Conservation (phyloP, 2,888 invertebrate species). For the Epirrita christyi region DNA sequence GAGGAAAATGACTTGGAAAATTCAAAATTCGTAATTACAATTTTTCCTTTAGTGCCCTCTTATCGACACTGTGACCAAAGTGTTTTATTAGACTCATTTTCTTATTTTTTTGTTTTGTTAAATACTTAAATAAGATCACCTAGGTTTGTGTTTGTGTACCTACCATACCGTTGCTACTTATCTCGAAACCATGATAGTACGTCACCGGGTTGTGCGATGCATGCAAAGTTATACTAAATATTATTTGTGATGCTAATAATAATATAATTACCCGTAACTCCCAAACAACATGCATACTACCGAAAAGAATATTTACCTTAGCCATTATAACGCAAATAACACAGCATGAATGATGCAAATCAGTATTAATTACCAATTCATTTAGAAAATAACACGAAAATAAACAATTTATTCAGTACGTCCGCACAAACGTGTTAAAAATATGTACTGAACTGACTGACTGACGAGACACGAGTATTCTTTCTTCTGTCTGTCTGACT, state of each 20-base stretch:
- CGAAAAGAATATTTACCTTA: conserved; percentile 62
- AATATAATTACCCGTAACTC: conserved; percentile 25
- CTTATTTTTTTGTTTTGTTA: neutral
- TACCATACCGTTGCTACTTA: conserved; percentile 31
- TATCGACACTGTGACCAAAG: too few relatives aligned
- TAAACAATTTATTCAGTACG: conserved; percentile 50
- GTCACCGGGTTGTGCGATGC: conserved; percentile 66
- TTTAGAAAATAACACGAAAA: conserved; percentile 63
- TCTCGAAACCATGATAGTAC: conserved; percentile 44
- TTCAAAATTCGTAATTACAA: too few relatives aligned
- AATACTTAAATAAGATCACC: too few relatives aligned
- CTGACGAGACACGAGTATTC: conserved; percentile 11
- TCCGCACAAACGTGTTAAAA: conserved; percentile 64
- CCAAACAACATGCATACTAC: conserved; percentile 24
- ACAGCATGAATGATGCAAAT: conserved; percentile 41
- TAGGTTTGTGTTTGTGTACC: too few relatives aligned
- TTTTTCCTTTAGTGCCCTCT: too few relatives aligned
- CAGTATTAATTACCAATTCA: conserved; percentile 57
- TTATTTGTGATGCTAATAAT: conserved; percentile 3
- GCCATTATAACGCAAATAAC: conserved; percentile 60
- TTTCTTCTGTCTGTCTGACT: too few relatives aligned
- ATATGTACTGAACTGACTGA: conserved; percentile 67
- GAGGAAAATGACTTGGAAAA: too few relatives aligned
- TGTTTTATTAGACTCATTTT: too few relatives aligned
- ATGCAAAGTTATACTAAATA: conserved; percentile 41